A percentile compares a stretch with the other conserved stretches of the same genome.
Evolutionary conservation across 2,888 invertebrate species (phyloP).

Genomic region (Nemotelus nigrinus): DNA sequence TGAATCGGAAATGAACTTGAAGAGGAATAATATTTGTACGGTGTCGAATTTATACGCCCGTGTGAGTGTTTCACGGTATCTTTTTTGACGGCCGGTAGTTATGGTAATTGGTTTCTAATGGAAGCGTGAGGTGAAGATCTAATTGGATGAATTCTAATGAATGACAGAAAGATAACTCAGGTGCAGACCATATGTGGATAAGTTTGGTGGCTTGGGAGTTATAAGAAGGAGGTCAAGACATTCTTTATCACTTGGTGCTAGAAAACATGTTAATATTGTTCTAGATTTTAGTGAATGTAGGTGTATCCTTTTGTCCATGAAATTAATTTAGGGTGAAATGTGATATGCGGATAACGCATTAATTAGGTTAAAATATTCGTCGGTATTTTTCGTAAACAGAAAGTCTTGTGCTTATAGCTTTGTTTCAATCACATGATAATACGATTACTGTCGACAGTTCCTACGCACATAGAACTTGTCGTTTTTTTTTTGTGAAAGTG

Average conservation of each 20-base stretch:
- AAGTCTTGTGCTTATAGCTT: too few species aligned
- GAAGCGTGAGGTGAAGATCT: neutral
- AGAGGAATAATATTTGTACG: constrained; percentile 1
- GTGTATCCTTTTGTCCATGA: neutral
- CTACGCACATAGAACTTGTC: too few species aligned
- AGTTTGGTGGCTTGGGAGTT: neutral
- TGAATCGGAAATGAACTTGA: constrained; percentile 14
- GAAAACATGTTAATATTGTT: neutral
- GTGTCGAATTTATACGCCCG: neutral
- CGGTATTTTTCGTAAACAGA: neutral
- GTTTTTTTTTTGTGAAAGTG: too few species aligned
- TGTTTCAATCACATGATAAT: too few species aligned
- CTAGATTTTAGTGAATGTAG: neutral
- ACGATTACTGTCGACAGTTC: too few species aligned
- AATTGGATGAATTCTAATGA: constrained; percentile 16
- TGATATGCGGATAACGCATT: neutral
- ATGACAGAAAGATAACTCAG: neutral
- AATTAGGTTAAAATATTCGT: neutral
- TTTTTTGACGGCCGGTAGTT: neutral
- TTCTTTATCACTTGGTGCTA: neutral
- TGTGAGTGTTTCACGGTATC: neutral
- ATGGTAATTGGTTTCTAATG: constrained; percentile 18
- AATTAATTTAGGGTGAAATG: too few species aligned
- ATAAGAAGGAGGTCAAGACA: constrained; percentile 2
- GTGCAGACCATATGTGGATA: neutral